These are phyloP conservation scores for Rhagologus leucostigma DNA, from an alignment of 2,113 vertebrate species.

Conservation along the genomic window DNA sequence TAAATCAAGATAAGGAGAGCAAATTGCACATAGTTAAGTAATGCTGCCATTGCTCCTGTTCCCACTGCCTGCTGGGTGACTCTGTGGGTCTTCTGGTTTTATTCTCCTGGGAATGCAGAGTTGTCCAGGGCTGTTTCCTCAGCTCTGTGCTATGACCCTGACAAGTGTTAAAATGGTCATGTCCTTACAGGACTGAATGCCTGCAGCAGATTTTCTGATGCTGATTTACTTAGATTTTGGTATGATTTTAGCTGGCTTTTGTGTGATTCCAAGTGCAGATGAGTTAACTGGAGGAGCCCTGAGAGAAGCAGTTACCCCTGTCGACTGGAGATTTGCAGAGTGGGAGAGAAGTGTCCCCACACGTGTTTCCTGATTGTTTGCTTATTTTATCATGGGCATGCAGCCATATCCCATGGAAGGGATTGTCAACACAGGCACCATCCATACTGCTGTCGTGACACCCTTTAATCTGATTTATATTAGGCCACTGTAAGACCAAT, in stretches of 20 bases:
- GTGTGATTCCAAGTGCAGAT: background rate
- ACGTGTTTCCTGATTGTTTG: background rate
- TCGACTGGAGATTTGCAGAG: background rate
- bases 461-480: background rate
- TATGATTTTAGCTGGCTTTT: background rate
- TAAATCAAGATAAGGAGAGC: conserved; percentile 55
- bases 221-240: conserved; percentile 31
- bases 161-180: background rate
- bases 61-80: conserved; percentile 28
- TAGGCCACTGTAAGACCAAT: background rate
- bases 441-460: background rate
- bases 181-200: background rate
- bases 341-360: background rate
- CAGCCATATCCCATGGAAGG: background rate
- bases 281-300: background rate
- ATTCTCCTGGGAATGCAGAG: background rate
- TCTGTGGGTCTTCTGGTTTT: background rate
- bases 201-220: background rate
- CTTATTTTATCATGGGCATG: background rate
- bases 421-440: background rate
- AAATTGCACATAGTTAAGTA: conserved; percentile 56
- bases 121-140: background rate
- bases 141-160: background rate
- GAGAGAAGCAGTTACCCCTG: background rate
- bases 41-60: conserved; percentile 11